Evolutionary conservation across 2,113 vertebrate species (phyloP).

Genomic region (Calyptommatus sinebrachiatus): DNA sequence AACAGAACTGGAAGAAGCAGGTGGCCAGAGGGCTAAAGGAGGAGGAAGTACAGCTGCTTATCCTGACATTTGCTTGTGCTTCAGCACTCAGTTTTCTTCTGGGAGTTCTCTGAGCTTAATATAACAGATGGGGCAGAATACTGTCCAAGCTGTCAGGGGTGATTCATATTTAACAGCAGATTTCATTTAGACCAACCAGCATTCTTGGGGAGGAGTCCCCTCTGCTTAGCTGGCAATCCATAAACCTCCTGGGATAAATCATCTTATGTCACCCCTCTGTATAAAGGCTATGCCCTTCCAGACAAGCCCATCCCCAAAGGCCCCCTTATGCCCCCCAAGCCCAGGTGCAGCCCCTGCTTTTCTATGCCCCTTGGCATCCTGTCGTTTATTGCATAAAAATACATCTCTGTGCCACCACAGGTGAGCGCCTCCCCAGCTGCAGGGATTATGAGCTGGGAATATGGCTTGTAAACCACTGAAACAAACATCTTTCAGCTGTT

Average conservation of each 20-base stretch:
- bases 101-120: no score
- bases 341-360: neutral
- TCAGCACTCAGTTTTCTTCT: neutral
- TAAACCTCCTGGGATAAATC: neutral
- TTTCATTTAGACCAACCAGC: no score
- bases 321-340: conserved; percentile 11
- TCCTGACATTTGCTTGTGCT: neutral
- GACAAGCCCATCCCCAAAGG: neutral
- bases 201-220: neutral
- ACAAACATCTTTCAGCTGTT: neutral
- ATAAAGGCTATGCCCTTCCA: no score
- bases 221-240: no score
- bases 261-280: no score
- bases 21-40: no score
- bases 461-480: conserved; percentile 56
- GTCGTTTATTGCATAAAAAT: conserved; percentile 66
- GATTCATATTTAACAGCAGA: neutral
- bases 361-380: conserved; percentile 3
- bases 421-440: neutral
- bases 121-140: neutral
- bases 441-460: conserved; percentile 34
- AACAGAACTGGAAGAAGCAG: no score
- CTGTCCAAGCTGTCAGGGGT: no score
- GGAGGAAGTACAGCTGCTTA: neutral
- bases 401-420: conserved; percentile 10